Conservation (phyloP, 2,113 vertebrate genomes). For the Macquaria ambigua region DNA sequence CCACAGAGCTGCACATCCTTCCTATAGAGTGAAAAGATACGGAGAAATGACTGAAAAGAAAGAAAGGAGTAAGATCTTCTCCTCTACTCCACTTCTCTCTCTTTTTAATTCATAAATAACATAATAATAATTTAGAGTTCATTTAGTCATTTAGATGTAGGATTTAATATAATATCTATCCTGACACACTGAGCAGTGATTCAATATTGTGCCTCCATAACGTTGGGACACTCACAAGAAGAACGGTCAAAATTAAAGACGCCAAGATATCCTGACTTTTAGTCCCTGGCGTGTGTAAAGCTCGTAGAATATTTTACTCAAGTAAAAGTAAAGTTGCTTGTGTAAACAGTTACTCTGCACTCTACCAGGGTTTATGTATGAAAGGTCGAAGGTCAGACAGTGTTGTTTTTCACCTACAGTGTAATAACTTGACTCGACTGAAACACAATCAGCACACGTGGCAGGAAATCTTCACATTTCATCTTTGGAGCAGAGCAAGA, state of each 20-base stretch:
- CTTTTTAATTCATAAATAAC: conserved; percentile 21
- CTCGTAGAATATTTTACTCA: background rate
- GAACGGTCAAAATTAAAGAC: background rate
- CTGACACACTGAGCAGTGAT: background rate
- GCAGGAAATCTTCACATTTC: background rate
- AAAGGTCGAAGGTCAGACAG: background rate
- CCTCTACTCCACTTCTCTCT: background rate
- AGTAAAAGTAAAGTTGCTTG: too few relatives aligned
- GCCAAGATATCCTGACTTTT: background rate
- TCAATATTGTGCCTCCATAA: background rate
- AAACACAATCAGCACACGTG: background rate
- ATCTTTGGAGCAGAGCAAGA: background rate
- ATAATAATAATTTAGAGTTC: background rate
- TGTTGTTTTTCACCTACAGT: background rate
- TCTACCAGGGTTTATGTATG: background rate
- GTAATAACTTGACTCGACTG: background rate
- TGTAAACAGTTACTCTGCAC: too few relatives aligned
- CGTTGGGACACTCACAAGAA: background rate
- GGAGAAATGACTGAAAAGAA: conserved; percentile 18
- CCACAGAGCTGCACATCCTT: conserved; percentile 47
- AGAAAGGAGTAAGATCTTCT: conserved; percentile 5
- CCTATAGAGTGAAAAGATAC: conserved; percentile 34
- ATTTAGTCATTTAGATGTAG: conserved; percentile 1
- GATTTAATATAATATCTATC: background rate
- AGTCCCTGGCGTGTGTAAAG: background rate